Base-by-base conservation (phyloP, 2,888 invertebrate species). In the Polylopha cassiicola region DNA sequence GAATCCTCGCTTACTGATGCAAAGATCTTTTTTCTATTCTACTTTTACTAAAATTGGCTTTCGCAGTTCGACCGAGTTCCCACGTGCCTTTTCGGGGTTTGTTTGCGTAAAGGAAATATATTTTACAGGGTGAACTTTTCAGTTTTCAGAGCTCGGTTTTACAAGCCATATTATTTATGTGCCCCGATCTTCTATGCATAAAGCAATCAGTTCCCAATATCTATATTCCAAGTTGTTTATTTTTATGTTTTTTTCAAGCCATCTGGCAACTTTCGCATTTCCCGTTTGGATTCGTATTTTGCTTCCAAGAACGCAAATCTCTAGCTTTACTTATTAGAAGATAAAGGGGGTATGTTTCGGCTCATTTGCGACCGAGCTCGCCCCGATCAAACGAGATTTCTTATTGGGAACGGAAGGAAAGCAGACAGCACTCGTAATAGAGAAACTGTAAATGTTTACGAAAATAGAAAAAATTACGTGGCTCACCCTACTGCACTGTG, bases 301-400 rank as follows among this genome's bases (percentile, higher is more conserved):
- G 60, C 60, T 57, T 31, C 38, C 46, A 60, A 61, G 60, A 70
- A 73, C 72, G 64, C 73, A 66, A 73, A 75, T 70, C 66, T 69
- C 61, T 65, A n/a, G n/a, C n/a, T 61, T 77, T 73, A 76, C 72
- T 77, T 79, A 78, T 75, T 78, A 72, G 70, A 68, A 76, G 80
- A 81, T 80, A 81, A 80, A 79, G 67, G 71, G 74, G 62, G 70
- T 70, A 66, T 75, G 78, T 79, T 81, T 76, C 79, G 81, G 76
- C 71, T 77, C 81, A 80, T 81, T 81, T 79, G 74, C 73, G 73
- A 73, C 60, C 57, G 65, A 69, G 70, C 65, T 70, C 44, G 51
- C 47, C 56, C 62, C 68, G 70, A 75, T 74, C 72, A 66, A 77
- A 77, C 72, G 76, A 73, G 78, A 79, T 80, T 81, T 74, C 75